Conservation (phyloP, 92 coral and sea anemone species). For the Porites rus region DNA sequence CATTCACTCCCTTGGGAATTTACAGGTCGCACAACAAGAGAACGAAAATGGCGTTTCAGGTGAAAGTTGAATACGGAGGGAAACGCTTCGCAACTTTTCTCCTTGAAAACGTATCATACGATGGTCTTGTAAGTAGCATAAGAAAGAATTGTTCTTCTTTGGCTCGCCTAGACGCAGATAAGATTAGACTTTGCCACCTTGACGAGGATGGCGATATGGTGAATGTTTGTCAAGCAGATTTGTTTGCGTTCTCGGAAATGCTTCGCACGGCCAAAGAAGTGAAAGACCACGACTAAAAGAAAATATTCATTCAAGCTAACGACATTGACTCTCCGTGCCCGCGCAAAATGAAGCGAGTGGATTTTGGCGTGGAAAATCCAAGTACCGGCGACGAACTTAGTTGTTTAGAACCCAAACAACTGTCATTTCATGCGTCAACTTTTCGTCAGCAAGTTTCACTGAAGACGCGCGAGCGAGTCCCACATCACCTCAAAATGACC, state of each 20-base stretch:
- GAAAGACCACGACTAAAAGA: constrained; percentile 19
- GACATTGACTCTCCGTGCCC: too few species aligned
- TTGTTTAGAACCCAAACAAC: too few species aligned
- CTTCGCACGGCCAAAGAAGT: constrained; percentile 12
- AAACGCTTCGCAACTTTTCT: constrained; percentile 21
- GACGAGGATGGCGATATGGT: constrained; percentile 26
- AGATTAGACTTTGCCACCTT: constrained; percentile 16
- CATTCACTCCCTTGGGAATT: too few species aligned
- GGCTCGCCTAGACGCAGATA: constrained; percentile 19
- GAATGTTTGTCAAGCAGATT: not conserved
- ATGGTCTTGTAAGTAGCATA: not conserved
- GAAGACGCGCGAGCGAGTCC: not conserved
- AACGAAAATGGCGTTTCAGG: not conserved
- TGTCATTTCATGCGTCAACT: too few species aligned
- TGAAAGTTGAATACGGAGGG: constrained; percentile 18
- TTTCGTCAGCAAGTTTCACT: too few species aligned
- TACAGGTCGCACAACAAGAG: too few species aligned
- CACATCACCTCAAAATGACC: not conserved
- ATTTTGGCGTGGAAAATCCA: too few species aligned
- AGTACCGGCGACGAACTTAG: too few species aligned
- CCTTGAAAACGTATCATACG: not conserved
- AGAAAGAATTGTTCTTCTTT: constrained; percentile 1
- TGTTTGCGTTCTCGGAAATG: constrained; percentile 16
- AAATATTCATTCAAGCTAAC: not conserved
- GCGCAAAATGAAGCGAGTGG: too few species aligned